A percentile compares a stretch with the other conserved stretches of the same genome.
Conservation (phyloP, 1,140 invertebrate species). For the Mylabris phalerata region DNA sequence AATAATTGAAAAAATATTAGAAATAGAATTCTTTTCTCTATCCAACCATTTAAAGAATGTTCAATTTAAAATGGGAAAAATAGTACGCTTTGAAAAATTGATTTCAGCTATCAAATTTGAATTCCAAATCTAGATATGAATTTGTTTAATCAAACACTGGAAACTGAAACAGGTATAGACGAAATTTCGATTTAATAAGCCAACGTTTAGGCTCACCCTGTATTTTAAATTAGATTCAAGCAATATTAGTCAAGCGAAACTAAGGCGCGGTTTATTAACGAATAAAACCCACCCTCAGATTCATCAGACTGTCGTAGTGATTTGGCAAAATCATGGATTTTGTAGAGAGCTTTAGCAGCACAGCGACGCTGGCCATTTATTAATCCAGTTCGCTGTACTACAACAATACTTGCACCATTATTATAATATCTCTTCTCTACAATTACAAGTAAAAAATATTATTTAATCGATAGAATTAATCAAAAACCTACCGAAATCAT, state of each 20-base stretch:
- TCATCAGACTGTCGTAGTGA: constrained; percentile 39
- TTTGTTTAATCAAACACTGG: no score
- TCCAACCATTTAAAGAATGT: no score
- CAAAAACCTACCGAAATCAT: constrained; percentile 18
- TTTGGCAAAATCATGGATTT: constrained; percentile 51
- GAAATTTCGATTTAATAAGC: no score
- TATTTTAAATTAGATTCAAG: not conserved
- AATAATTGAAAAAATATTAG: no score
- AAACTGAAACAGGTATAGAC: no score
- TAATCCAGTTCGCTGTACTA: constrained; percentile 20
- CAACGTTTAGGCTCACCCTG: no score
- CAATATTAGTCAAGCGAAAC: not conserved
- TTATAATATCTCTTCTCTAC: constrained; percentile 4
- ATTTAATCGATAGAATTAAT: not conserved
- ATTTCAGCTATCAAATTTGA: no score
- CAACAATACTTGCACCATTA: constrained; percentile 2
- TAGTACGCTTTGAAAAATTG: no score
- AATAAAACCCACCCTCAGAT: constrained; percentile 26
- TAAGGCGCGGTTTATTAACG: not conserved
- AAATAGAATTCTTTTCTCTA: no score
- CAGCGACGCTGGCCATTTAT: constrained; percentile 36
- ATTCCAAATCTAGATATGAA: no score
- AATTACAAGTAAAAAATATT: not conserved
- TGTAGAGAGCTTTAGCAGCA: constrained; percentile 48
- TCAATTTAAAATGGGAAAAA: no score